A percentile compares a stretch with the other conserved stretches of the same genome.
Conservation (phyloP, 2,113 vertebrate species). For the Myotis yumanensis region DNA sequence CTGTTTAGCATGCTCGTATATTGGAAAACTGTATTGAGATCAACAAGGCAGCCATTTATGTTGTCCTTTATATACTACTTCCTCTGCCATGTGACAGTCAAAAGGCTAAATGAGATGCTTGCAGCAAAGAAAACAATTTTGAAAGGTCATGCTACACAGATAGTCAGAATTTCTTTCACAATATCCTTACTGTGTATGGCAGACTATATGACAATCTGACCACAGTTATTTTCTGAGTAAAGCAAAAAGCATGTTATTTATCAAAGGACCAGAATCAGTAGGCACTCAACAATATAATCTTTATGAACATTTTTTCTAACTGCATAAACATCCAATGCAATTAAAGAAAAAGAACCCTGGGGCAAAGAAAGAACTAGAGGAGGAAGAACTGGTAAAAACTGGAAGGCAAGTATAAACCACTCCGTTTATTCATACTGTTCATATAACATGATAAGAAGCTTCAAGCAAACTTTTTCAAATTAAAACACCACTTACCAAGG, state of each 20-base stretch:
- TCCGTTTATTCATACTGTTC: constrained; percentile 4
- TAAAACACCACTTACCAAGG: constrained; percentile 26
- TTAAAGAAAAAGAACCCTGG: constrained; percentile 65
- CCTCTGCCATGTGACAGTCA: constrained; percentile 77
- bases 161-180: constrained; percentile 76
- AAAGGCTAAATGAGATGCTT: constrained; percentile 68
- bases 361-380: constrained; percentile 61
- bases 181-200: constrained; percentile 73
- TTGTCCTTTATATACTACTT: constrained; percentile 68
- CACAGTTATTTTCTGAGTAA: constrained; percentile 78
- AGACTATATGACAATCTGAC: constrained; percentile 74
- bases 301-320: constrained; percentile 76
- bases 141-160: constrained; percentile 75
- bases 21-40: constrained; percentile 22
- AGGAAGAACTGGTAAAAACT: constrained; percentile 39
- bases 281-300: constrained; percentile 66
- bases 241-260: constrained; percentile 65
- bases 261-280: constrained; percentile 71
- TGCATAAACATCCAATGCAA: constrained; percentile 74
- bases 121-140: constrained; percentile 71
- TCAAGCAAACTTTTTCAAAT: constrained; percentile 21
- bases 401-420: constrained; percentile 39
- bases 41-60: constrained; percentile 53
- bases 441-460: background rate
- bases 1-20: background rate